phyloP scores from a whole-genome alignment of 2,797 vertebrate genomes.

The Dicrostonyx torquatus region DNA sequence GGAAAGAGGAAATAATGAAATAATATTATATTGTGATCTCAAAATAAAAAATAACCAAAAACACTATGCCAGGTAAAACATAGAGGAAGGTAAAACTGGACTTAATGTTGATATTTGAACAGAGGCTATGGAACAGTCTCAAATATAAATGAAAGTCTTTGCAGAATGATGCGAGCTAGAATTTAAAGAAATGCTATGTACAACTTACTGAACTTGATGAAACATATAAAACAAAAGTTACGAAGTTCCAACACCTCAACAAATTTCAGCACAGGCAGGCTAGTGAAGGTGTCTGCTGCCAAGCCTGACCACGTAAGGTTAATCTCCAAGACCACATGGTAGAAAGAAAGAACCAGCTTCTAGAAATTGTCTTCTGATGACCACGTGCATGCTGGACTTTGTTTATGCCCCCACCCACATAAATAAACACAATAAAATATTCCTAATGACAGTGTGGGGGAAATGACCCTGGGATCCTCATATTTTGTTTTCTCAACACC shows the following conservation, averaged over 20 bases:
- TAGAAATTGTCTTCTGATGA: background rate
- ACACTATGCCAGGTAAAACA: background rate
- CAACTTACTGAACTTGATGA: conserved; percentile 1
- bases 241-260: background rate
- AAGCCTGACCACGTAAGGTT: background rate
- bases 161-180: background rate
- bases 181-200: conserved; percentile 18
- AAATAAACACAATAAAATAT: background rate
- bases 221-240: background rate
- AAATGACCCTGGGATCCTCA: background rate
- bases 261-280: background rate
- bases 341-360: background rate
- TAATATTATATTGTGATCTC: background rate
- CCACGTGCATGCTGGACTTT: background rate
- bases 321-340: background rate
- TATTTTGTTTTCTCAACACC: background rate
- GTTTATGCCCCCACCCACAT: too few species aligned
- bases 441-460: background rate
- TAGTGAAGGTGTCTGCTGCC: background rate
- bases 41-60: background rate
- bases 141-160: background rate
- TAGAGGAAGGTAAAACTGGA: background rate
- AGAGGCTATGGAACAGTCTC: background rate
- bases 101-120: background rate
- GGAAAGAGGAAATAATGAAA: background rate